phyloP scores from a whole-genome alignment of 1,140 invertebrate genomes.

The Arion vulgaris region DNA sequence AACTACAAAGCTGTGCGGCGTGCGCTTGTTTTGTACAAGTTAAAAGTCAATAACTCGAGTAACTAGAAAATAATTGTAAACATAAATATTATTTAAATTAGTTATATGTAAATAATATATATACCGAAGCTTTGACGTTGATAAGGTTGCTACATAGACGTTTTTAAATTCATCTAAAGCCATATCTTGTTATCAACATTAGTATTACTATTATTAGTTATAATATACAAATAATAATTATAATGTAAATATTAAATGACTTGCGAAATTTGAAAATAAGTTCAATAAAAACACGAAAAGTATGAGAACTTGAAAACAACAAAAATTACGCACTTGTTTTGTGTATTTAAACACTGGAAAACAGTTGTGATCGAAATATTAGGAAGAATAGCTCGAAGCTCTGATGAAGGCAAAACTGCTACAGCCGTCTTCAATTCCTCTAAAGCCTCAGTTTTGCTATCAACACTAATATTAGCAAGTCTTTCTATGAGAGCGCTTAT shows the following conservation, averaged over 20 bases:
- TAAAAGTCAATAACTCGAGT: too few species aligned
- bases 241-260: not conserved
- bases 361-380: constrained; percentile 56
- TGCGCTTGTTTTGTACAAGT: too few species aligned
- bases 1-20: too few species aligned
- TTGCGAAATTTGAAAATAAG: not conserved
- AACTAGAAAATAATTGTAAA: too few species aligned
- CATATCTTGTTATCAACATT: too few species aligned
- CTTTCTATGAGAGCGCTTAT: constrained; percentile 18
- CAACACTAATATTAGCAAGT: constrained; percentile 8
- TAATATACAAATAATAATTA: too few species aligned
- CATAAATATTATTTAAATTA: too few species aligned
- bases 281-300: constrained; percentile 26
- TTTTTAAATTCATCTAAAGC: too few species aligned
- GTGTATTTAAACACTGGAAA: constrained; percentile 56
- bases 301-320: constrained; percentile 17
- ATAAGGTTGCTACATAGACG: too few species aligned
- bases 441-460: constrained; percentile 39
- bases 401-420: constrained; percentile 39
- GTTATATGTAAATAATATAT: too few species aligned
- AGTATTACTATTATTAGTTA: too few species aligned
- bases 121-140: too few species aligned
- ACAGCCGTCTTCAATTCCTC: constrained; percentile 52
- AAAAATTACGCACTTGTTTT: constrained; percentile 44
- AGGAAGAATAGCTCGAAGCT: constrained; percentile 43